Evolutionary conservation across 2,113 vertebrate genomes (phyloP), one percentile per base, ranked within the genome.

Genomic region (Scalopus aquaticus): DNA sequence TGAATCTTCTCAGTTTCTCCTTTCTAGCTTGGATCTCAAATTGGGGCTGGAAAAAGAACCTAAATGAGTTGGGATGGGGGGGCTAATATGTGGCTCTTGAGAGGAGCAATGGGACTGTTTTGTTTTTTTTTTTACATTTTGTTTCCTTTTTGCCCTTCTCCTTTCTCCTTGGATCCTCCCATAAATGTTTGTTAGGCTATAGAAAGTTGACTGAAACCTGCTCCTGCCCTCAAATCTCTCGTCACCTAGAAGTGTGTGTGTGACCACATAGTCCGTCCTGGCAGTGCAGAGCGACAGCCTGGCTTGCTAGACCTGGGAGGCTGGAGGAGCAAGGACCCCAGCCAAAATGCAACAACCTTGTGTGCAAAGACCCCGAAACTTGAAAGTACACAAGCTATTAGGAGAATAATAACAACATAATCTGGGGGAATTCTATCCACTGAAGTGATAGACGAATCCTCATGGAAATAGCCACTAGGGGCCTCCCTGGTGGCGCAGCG

Each of bases 351-450:
- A 30, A 37, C 22, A 24, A 15, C 0, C 9, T 37, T 28, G 22
- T 28, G 39, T 65, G 6, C 3, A 9, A 32, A 49, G 37, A 20
- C 32, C 67, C n/a, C 3, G 13, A 56, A 26, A 60, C 37, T 9
- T 11, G 46, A 83, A 42, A 49, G 42, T 26, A 35, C 5, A 1
- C 6, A 24, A 17, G 46, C 2, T 26, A 8, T 6, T 72, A 32
- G 30, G 13, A 20, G 11, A 60, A 44, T 16, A 35, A 42, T 0
- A 3, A 0, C 19, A 6, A 56, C 0, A 12, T 12, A 8, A n/a
- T 30, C 6, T 24, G 1, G 20, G 26, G 49, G 35, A 19, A 4
- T 35, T 54, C 2, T 0, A 26, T 49, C 6, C 15, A 58, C 10
- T 4, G 6, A 5, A 32, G 54, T 37, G 17, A 20, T 32, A 64